Evolutionary conservation across 1,140 invertebrate genomes (phyloP), one percentile per base, ranked within the genome.

Genomic region (Eulimnadia texana): DNA sequence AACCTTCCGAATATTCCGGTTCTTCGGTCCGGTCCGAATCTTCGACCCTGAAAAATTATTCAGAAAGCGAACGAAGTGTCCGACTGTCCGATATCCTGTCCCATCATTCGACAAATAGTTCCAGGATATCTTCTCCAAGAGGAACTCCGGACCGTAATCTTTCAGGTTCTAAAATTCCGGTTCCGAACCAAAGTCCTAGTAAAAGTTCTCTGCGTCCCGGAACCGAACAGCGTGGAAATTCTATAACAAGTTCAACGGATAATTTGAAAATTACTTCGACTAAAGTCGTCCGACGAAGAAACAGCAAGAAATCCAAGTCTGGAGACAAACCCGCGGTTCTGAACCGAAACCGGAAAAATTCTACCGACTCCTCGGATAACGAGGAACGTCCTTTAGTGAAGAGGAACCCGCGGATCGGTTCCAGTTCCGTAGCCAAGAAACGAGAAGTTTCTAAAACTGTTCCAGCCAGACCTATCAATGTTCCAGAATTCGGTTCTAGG

Each of bases 41-140:
- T 42, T 42, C 33, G 33, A 42, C 33, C 33, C 6, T 42, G 6
- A 42, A 16, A 42, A 16, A 6, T 42, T 42, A 42, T 42, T 42
- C 33, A 6, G 33, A 16, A 42, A 57, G 55, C 27, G 55, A 57
- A 27, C 55, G 55, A 1, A 57, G 55, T n/a, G 55, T 57, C 55
- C 27, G 28, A 9, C 28, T 57, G 27, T 29, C 27, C 55, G 55
- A 57, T 33, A 57, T 57, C 27, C 22, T 57, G 20, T 29, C 27
- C 16, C 55, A 33, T 1, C 55, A 10, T 23, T 42, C 33, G 33
- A 42, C 33, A 9, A 42, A 6, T 6, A 42, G 33, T 42, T 42
- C 33, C 33, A 42, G 33, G 16, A 42, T 6, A 42, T 42, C 33
- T 42, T 42, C 33, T 16, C 16, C 33, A 16, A 6, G 33, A 42